Evolutionary conservation across 1,140 invertebrate species (phyloP).

Genomic region (Neotoxoptera formosana): DNA sequence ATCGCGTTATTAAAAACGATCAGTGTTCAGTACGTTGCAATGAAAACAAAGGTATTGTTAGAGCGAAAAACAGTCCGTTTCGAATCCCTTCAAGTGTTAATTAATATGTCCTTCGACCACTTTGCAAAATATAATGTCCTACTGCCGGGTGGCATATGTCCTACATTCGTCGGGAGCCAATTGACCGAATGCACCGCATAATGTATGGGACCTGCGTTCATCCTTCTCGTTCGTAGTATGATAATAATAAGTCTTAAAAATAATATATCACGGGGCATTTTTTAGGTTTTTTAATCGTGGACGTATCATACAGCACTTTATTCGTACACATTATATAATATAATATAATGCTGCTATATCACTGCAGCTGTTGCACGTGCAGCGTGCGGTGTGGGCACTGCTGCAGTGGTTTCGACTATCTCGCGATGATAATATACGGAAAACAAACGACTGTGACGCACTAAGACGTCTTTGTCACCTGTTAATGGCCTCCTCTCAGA

Average conservation of each 20-base stretch:
- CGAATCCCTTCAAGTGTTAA: no score
- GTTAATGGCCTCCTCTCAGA: not conserved
- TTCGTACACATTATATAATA: not conserved
- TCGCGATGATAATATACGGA: not conserved
- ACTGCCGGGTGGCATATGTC: no score
- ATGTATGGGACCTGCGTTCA: not conserved
- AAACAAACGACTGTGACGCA: no score
- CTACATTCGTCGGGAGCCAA: no score
- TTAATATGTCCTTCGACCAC: no score
- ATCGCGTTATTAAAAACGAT: no score
- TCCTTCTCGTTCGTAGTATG: not conserved
- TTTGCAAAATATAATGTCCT: not conserved
- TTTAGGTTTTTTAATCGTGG: not conserved
- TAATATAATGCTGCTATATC: not conserved
- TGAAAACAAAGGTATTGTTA: no score
- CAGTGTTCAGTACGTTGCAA: no score
- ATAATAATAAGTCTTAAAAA: not conserved
- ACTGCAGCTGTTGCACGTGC: no score
- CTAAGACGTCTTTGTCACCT: not conserved
- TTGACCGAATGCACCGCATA: not conserved
- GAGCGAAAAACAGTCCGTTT: no score
- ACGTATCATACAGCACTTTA: not conserved
- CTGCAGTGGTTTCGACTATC: not conserved
- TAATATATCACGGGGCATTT: not conserved
- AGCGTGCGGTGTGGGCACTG: not conserved